phyloP scores from a whole-genome alignment of 64 coral and sea anemone species.

The Montipora capricornis region DNA sequence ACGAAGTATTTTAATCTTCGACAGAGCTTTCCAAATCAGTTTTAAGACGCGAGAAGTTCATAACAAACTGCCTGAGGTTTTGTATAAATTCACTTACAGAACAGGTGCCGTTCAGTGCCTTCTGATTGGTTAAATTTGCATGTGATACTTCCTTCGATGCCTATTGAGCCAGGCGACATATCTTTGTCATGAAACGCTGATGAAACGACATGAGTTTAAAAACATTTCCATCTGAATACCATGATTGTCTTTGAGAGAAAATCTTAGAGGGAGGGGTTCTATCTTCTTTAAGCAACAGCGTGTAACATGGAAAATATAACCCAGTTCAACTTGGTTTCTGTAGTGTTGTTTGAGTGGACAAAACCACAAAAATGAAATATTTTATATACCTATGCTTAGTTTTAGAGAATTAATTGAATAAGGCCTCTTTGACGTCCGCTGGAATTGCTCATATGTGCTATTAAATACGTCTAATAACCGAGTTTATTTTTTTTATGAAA shows the following conservation, averaged over 20 bases:
- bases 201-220: neutral
- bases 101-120: neutral
- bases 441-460: too few species aligned
- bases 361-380: conserved; percentile 34
- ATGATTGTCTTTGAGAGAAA: neutral
- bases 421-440: too few species aligned
- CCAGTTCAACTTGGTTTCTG: neutral
- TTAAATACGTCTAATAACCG: too few species aligned
- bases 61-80: neutral
- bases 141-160: neutral
- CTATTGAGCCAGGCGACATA: neutral
- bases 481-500: too few species aligned
- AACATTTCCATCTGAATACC: neutral
- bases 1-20: neutral
- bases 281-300: neutral
- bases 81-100: neutral
- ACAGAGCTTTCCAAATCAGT: neutral
- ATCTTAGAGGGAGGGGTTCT: neutral
- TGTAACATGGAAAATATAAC: neutral
- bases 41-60: neutral
- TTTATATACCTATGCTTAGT: neutral
- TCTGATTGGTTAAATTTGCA: conserved; percentile 6
- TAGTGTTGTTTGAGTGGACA: neutral
- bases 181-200: too few species aligned
- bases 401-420: too few species aligned